Evolutionary conservation across 1,140 invertebrate species (phyloP).

Genomic region (Drosophila trapezifrons): DNA sequence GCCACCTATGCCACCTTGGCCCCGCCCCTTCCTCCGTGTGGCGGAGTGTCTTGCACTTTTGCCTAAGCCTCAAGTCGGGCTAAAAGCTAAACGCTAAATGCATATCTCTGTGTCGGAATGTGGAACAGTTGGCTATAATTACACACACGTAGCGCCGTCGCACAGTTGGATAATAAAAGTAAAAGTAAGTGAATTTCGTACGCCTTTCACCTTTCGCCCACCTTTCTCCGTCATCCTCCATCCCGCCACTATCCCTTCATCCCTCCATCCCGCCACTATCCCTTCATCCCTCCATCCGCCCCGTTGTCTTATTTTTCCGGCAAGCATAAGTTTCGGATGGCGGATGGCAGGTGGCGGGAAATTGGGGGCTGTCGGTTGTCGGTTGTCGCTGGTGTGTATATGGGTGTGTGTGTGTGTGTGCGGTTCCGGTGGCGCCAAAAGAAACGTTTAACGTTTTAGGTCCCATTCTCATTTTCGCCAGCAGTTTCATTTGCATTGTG

Average conservation of each 20-base stretch:
- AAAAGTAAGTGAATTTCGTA: conserved; percentile 54
- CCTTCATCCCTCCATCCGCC: no score
- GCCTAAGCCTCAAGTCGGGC: conserved; percentile 35
- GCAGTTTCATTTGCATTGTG: conserved; percentile 51
- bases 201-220: conserved; percentile 15
- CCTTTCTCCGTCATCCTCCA: no score
- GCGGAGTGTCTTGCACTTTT: conserved; percentile 42
- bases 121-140: conserved; percentile 61
- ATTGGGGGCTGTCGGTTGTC: not conserved
- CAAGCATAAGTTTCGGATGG: conserved; percentile 24
- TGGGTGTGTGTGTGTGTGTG: not conserved
- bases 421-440: conserved; percentile 47
- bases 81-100: conserved; percentile 39
- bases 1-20: not conserved
- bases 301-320: conserved; percentile 23
- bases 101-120: conserved; percentile 50
- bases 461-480: conserved; percentile 42
- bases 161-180: conserved; percentile 32
- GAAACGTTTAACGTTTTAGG: conserved; percentile 57
- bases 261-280: no score
- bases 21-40: no score
- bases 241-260: no score
- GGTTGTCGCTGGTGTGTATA: not conserved
- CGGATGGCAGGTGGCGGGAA: conserved; percentile 15
- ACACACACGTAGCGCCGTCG: conserved; percentile 24